phyloP scores from a whole-genome alignment of 2,113 vertebrate genomes.

The Sminthopsis crassicaudata region DNA sequence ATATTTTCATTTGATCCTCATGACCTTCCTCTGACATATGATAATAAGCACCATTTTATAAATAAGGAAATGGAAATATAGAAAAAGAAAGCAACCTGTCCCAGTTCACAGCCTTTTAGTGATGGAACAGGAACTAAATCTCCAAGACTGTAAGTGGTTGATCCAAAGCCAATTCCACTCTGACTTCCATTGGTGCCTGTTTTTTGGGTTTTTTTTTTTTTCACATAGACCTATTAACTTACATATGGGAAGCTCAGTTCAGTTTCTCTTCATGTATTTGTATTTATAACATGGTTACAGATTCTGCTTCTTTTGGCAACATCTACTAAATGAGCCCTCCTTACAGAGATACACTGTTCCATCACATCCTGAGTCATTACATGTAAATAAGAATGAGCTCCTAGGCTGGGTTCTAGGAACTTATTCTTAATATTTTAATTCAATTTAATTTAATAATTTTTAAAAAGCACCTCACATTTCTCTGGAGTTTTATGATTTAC shows the following conservation, averaged over 20 bases:
- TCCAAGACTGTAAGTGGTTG: background rate
- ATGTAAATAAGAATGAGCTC: background rate
- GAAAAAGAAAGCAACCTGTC: background rate
- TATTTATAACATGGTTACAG: background rate
- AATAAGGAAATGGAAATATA: background rate
- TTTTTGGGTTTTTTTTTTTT: background rate
- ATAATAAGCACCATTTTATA: background rate
- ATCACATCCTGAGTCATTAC: background rate
- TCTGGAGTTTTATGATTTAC: background rate
- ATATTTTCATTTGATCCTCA: background rate
- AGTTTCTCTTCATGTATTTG: background rate
- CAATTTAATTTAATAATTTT: too few species aligned
- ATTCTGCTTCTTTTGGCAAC: background rate
- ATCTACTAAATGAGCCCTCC: background rate
- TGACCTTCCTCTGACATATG: background rate
- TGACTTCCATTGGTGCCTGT: background rate
- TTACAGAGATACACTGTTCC: background rate
- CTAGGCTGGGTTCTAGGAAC: background rate
- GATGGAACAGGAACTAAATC: background rate
- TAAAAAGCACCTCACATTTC: background rate
- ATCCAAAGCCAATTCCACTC: background rate
- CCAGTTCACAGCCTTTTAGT: background rate
- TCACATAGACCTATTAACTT: background rate
- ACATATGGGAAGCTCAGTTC: background rate
- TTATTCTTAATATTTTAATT: background rate